A percentile compares a stretch with the other conserved stretches of the same genome.
Evolutionary conservation across 2,797 vertebrate genomes (phyloP).

Genomic region (Coreius guichenoti): DNA sequence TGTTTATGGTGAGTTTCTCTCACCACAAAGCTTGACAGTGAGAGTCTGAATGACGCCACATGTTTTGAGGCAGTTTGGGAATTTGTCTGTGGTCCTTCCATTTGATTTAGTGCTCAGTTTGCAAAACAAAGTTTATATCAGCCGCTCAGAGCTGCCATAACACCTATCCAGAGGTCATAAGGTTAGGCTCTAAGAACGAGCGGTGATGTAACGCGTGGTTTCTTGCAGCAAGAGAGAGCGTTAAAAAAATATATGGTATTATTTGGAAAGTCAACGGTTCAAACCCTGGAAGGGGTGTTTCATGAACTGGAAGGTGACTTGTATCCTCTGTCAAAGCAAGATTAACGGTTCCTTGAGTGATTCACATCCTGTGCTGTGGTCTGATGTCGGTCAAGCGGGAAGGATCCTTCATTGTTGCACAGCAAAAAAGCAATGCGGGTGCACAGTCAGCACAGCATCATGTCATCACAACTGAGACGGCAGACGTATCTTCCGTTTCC

Average conservation of each 20-base stretch:
- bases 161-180: conserved; percentile 69
- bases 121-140: conserved; percentile 59
- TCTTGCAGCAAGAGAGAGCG: conserved; percentile 60
- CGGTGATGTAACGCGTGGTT: conserved; percentile 68
- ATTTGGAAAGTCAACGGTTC: conserved; percentile 25
- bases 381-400: conserved; percentile 43
- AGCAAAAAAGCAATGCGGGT: conserved; percentile 11
- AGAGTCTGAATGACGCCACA: conserved; percentile 59
- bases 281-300: conserved; percentile 17
- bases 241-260: conserved; percentile 34
- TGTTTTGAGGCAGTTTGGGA: conserved; percentile 62
- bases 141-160: not conserved
- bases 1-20: conserved; percentile 65
- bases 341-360: conserved; percentile 44
- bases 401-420: conserved; percentile 55
- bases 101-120: conserved; percentile 69
- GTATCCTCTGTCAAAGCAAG: conserved; percentile 14
- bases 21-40: conserved; percentile 68
- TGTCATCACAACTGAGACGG: conserved; percentile 13
- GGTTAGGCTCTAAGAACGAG: conserved; percentile 66
- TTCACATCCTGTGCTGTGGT: conserved; percentile 70
- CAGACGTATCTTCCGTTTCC: not conserved
- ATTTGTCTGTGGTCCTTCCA: conserved; percentile 68
- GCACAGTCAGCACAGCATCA: conserved; percentile 25
- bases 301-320: conserved; percentile 29